A percentile compares a stretch with the other conserved stretches of the same genome.
phyloP scores from a whole-genome alignment of 35 echinoderm and acorn worm genomes.

The Heliocidaris tuberculata region DNA sequence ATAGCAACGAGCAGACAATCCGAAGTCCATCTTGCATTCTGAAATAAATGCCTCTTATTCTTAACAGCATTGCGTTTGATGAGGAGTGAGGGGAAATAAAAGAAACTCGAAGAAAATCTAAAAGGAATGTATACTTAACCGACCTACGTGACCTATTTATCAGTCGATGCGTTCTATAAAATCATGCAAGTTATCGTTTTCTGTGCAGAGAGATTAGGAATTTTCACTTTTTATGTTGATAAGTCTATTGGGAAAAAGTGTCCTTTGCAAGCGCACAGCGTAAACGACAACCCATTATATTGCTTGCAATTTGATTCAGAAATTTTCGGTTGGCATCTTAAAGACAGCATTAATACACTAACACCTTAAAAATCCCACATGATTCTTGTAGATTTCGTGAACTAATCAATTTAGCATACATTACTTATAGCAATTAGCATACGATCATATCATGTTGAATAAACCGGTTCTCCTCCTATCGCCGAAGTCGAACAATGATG shows the following conservation, averaged over 20 bases:
- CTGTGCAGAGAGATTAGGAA: not conserved
- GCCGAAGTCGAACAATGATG: no score
- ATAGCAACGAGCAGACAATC: not conserved
- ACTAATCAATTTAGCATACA: no score
- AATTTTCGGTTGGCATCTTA: no score
- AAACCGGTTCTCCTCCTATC: no score
- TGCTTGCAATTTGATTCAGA: no score
- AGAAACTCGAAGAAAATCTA: not conserved
- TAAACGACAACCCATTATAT: no score
- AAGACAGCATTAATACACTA: no score
- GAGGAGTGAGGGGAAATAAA: not conserved
- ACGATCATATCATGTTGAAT: no score
- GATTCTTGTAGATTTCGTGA: no score
- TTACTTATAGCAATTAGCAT: no score
- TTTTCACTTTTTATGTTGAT: not conserved
- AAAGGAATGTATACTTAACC: not conserved
- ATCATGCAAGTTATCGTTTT: not conserved
- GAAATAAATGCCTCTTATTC: conserved; percentile 3
- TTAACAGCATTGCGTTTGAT: not conserved
- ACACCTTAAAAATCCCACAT: no score
- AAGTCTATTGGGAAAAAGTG: not conserved
- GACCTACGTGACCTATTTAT: not conserved
- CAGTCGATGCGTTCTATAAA: not conserved
- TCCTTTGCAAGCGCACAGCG: not conserved
- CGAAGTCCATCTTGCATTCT: not conserved